phyloP scores from a whole-genome alignment of 2,113 vertebrate species.

The Sphyrna mokarran region DNA sequence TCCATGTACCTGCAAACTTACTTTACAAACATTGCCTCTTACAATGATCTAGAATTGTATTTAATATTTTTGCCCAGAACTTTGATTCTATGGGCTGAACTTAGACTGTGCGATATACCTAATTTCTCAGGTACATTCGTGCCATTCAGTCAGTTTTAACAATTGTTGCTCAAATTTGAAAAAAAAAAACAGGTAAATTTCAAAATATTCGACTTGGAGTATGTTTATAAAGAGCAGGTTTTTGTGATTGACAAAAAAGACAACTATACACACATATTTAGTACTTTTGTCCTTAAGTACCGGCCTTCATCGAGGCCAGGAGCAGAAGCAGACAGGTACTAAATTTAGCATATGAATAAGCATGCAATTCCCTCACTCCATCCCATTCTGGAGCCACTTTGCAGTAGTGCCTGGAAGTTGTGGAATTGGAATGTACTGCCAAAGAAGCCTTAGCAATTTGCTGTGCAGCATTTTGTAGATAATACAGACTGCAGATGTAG shows the following conservation, averaged over 20 bases:
- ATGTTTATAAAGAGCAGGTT: background rate
- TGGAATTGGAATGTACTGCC: background rate
- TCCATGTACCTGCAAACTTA: background rate
- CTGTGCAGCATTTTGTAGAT: background rate
- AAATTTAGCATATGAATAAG: background rate
- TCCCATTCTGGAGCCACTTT: background rate
- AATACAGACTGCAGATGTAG: no score
- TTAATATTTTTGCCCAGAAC: background rate
- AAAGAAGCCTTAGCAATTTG: background rate
- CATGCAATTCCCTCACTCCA: background rate
- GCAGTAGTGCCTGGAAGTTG: background rate
- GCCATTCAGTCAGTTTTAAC: background rate
- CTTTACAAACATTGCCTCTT: background rate
- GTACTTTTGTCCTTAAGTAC: background rate
- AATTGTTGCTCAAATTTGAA: background rate
- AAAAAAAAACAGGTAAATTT: background rate
- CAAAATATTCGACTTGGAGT: background rate
- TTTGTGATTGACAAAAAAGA: background rate
- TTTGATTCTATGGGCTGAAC: background rate
- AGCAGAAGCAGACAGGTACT: background rate
- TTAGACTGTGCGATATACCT: no score
- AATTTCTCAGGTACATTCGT: background rate
- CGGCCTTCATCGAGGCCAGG: no score
- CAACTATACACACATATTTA: background rate
- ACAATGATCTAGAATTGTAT: background rate